Percentiles rank a stretch among this genome's conserved stretches.
These are phyloP conservation scores for Columba livia DNA, from an alignment of 2,113 vertebrate species.

Conservation along the genomic window DNA sequence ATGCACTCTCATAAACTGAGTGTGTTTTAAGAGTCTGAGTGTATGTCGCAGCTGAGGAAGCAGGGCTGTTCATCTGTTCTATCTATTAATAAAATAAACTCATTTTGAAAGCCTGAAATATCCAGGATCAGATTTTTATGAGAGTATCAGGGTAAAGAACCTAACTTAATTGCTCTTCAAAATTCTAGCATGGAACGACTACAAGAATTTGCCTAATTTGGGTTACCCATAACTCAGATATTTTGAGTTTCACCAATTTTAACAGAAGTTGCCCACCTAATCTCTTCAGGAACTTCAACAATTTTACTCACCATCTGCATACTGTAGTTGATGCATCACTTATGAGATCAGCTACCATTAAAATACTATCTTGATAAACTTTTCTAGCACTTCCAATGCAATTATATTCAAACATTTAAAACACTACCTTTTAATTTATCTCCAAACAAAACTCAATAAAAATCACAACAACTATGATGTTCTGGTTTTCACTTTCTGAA, in stretches of 20 bases:
- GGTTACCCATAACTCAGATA: background rate
- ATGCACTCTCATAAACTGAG: background rate
- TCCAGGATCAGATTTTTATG: background rate
- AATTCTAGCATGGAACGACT: background rate
- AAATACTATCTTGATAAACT: background rate
- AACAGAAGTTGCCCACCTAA: background rate
- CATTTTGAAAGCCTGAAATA: background rate
- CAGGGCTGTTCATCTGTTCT: fast-evolving
- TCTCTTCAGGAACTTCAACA: background rate
- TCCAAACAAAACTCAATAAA: background rate
- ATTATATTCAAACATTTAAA: background rate
- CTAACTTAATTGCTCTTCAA: background rate
- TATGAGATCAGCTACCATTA: background rate
- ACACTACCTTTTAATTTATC: background rate
- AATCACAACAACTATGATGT: background rate
- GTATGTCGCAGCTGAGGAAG: background rate
- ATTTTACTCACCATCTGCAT: background rate
- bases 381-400: background rate
- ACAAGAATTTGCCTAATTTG: background rate
- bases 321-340: background rate
- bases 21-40: background rate
- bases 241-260: background rate
- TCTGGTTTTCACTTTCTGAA: background rate
- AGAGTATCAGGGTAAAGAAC: background rate
- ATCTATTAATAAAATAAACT: background rate